These are phyloP conservation scores for Acronicta leporina DNA, from an alignment of 2,888 invertebrate species.

Conservation along the genomic window DNA sequence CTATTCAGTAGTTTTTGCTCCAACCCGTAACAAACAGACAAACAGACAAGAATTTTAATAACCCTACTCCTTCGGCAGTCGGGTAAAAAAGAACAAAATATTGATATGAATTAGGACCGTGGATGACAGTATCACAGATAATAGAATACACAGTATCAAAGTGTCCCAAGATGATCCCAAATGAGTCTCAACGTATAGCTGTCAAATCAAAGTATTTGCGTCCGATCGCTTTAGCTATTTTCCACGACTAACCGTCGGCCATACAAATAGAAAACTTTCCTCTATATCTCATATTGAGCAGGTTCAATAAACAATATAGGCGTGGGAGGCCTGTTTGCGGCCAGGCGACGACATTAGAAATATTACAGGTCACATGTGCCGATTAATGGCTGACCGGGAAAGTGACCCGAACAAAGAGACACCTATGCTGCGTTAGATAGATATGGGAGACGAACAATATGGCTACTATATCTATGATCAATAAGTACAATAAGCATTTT, in stretches of 20 bases:
- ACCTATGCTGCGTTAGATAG: slow-evolving; percentile 10
- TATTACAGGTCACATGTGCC: slow-evolving; percentile 44
- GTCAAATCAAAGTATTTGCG: slow-evolving; percentile 23
- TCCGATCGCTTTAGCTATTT: slow-evolving; percentile 26
- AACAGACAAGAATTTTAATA: too few species aligned
- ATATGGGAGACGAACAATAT: slow-evolving; percentile 16
- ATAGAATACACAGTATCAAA: too few species aligned
- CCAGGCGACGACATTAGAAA: slow-evolving; percentile 41
- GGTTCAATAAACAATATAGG: slow-evolving; percentile 22
- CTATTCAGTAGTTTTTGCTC: too few species aligned
- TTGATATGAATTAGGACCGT: too few species aligned
- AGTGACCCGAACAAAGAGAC: slow-evolving; percentile 31
- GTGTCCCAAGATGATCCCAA: neutral
- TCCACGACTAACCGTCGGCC: slow-evolving; percentile 15
- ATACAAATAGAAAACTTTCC: slow-evolving; percentile 33
- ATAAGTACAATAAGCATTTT: slow-evolving; percentile 8
- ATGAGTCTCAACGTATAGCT: neutral
- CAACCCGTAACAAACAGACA: too few species aligned
- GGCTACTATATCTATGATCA: slow-evolving; percentile 4
- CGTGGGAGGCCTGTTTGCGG: slow-evolving; percentile 41
- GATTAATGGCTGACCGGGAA: slow-evolving; percentile 36
- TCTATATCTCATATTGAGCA: slow-evolving; percentile 19
- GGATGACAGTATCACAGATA: too few species aligned
- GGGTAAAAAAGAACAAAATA: too few species aligned
- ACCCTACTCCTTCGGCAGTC: too few species aligned